phyloP scores from a whole-genome alignment of 2,888 invertebrate genomes.

The Euspilapteryx auroguttella region DNA sequence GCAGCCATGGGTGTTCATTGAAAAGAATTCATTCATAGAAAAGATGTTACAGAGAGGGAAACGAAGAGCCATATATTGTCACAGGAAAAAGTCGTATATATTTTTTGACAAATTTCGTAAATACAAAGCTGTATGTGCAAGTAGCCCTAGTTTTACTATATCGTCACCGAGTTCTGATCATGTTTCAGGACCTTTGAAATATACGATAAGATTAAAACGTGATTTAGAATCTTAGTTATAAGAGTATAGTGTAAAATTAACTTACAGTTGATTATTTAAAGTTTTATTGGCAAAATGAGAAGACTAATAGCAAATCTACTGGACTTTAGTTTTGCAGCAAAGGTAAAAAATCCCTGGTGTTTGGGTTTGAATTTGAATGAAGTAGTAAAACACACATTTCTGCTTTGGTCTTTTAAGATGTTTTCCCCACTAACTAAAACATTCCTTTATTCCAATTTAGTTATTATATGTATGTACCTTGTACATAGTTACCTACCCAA shows the following conservation, averaged over 20 bases:
- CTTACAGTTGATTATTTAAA: no score
- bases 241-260: no score
- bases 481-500: no score
- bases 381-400: no score
- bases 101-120: conserved; percentile 40
- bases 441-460: conserved; percentile 8
- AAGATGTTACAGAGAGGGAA: conserved; percentile 44
- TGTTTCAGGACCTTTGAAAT: conserved; percentile 35
- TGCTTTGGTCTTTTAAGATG: no score
- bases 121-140: conserved; percentile 37
- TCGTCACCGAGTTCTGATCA: conserved; percentile 28
- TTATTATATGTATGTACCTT: no score
- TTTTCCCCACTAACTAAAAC: neutral
- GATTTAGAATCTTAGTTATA: no score
- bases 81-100: conserved; percentile 36
- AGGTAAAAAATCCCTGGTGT: conserved; percentile 13
- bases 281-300: no score
- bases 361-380: conserved; percentile 3
- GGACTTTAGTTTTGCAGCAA: no score
- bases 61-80: conserved; percentile 34
- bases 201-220: conserved; percentile 45
- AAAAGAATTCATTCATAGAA: conserved; percentile 43
- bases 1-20: conserved; percentile 55
- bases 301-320: no score
- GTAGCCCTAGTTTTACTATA: conserved; percentile 42